These are phyloP conservation scores for Melikaiella ostensackeni DNA, from an alignment of 2,888 invertebrate genomes.

Conservation along the genomic window DNA sequence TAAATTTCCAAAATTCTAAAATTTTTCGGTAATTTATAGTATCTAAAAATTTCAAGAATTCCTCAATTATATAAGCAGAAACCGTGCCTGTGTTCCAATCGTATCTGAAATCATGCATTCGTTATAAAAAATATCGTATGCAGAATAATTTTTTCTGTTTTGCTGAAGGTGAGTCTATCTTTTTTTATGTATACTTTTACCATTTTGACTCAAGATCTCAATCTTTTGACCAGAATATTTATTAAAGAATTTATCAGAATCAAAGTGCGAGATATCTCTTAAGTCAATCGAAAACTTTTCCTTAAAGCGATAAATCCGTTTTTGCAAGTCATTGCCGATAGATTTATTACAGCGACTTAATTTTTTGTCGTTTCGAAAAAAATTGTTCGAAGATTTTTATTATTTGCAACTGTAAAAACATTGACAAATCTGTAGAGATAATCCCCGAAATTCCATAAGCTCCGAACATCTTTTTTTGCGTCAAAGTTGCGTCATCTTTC, in stretches of 20 bases:
- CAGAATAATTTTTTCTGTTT: neutral
- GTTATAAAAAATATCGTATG: too few relatives aligned
- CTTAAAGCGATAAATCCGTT: conserved; percentile 3
- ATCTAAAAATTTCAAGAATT: too few relatives aligned
- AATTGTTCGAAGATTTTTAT: neutral
- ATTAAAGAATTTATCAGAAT: neutral
- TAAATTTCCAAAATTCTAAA: too few relatives aligned
- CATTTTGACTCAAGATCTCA: neutral
- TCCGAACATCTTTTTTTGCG: neutral
- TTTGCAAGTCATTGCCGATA: neutral
- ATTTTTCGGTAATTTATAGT: too few relatives aligned
- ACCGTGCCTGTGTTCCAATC: too few relatives aligned
- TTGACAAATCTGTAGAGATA: conserved; percentile 15
- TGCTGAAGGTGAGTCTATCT: neutral
- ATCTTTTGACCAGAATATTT: neutral
- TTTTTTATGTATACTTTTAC: neutral
- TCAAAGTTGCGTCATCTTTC: neutral
- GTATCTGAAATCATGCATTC: too few relatives aligned
- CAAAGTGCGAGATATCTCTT: neutral
- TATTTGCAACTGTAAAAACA: conserved; percentile 7
- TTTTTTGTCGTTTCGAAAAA: neutral
- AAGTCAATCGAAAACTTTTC: neutral
- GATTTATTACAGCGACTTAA: conserved; percentile 10
- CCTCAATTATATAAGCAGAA: too few relatives aligned
- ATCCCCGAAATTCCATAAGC: neutral